A percentile compares a stretch with the other conserved stretches of the same genome.
phyloP scores from a whole-genome alignment of 2,113 vertebrate species.

The Antidorcas marsupialis region DNA sequence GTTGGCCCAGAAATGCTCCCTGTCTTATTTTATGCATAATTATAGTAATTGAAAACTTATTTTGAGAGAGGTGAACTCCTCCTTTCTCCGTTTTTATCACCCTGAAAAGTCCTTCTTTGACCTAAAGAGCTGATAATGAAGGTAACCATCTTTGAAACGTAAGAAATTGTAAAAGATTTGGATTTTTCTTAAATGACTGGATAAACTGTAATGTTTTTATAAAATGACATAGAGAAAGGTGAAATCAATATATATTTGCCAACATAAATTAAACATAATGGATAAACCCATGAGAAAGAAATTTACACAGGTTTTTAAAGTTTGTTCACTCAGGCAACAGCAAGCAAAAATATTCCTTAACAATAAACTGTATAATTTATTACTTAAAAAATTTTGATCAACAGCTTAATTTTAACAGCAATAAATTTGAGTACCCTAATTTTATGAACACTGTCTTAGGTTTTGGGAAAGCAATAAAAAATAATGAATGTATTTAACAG shows the following conservation, averaged over 20 bases:
- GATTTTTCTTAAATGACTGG: not conserved
- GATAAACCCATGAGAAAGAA: not conserved
- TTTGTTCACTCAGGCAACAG: not conserved
- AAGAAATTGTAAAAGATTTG: not conserved
- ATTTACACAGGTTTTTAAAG: slow-evolving; percentile 10
- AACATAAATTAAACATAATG: slow-evolving; percentile 15
- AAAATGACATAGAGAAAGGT: not conserved
- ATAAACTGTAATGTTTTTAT: not conserved
- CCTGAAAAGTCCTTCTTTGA: slow-evolving; percentile 61
- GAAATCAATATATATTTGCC: slow-evolving; percentile 21
- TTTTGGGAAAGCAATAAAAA: slow-evolving; percentile 33
- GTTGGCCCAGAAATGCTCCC: slow-evolving; percentile 68
- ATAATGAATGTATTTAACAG: slow-evolving; percentile 12
- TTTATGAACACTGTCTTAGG: slow-evolving; percentile 1
- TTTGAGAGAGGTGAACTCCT: slow-evolving; percentile 56
- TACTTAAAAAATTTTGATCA: not conserved
- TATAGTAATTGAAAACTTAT: slow-evolving; percentile 63
- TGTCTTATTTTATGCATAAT: slow-evolving; percentile 62
- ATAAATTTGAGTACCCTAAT: slow-evolving; percentile 11
- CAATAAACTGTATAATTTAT: not conserved
- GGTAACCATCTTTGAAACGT: not conserved
- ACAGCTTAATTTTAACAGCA: not conserved
- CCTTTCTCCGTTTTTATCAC: slow-evolving; percentile 37
- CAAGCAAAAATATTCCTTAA: not conserved
- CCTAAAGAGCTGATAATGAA: slow-evolving; percentile 57